Percentiles rank a stretch among this genome's conserved stretches.
phyloP scores from a whole-genome alignment of 2,888 invertebrate species.

The Acronicta alni region DNA sequence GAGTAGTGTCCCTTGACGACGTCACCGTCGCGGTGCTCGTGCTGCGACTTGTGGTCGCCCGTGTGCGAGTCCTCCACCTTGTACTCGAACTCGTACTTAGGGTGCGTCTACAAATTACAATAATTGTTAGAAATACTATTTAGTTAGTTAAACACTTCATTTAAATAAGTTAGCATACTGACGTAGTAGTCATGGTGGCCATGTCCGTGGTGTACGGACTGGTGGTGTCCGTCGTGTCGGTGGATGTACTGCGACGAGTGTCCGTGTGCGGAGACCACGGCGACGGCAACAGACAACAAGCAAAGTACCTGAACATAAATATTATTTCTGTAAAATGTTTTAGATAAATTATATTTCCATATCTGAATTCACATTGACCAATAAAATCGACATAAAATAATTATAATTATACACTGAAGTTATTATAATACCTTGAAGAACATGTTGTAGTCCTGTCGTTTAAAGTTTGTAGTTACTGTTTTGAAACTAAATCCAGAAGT shows the following conservation, averaged over 20 bases:
- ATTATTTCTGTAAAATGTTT: no score
- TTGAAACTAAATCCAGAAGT: not conserved
- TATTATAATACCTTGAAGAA: constrained; percentile 32
- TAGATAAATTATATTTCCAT: no score
- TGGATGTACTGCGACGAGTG: constrained; percentile 59
- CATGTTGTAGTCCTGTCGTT: constrained; percentile 8
- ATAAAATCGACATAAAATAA: no score
- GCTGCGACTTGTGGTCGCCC: constrained; percentile 85
- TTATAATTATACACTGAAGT: no score
- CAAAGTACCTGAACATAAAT: constrained; percentile 34
- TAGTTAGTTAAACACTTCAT: not conserved
- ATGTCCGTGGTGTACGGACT: constrained; percentile 65
- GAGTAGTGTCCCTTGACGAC: constrained; percentile 71
- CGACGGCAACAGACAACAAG: constrained; percentile 21
- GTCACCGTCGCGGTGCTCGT: constrained; percentile 84
- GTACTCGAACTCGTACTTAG: constrained; percentile 87
- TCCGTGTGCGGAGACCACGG: constrained; percentile 32
- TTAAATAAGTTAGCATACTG: not conserved
- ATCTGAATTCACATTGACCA: no score
- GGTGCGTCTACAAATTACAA: constrained; percentile 69
- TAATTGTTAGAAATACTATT: not conserved
- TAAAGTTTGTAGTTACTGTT: not conserved
- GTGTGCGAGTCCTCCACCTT: constrained; percentile 88
- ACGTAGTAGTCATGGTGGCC: constrained; percentile 50
- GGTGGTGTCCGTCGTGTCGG: constrained; percentile 70